Evolutionary conservation across 2,113 vertebrate genomes (phyloP).

Genomic region (Pluvianellus socialis): DNA sequence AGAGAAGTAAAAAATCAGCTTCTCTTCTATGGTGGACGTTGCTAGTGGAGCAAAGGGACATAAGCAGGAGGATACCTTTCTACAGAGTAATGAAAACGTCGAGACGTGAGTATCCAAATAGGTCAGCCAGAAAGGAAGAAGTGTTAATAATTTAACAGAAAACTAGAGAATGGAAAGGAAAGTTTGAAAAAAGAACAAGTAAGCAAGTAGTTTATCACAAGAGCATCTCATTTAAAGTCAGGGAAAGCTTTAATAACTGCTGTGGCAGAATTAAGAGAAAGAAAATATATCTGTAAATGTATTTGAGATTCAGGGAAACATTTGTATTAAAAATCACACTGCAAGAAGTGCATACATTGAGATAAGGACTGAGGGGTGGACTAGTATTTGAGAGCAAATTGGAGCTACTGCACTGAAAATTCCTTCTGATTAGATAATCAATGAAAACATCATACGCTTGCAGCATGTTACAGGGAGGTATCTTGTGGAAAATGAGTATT

Average conservation of each 20-base stretch:
- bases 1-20: not conserved
- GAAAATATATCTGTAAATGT: not conserved
- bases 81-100: not conserved
- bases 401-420: not conserved
- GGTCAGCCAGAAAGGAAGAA: constrained; percentile 60
- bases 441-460: fast-evolving
- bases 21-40: not conserved
- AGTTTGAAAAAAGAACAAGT: constrained; percentile 52
- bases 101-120: constrained; percentile 25
- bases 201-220: not conserved
- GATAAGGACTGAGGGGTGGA: not conserved
- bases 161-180: constrained; percentile 52
- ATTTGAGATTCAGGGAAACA: not conserved
- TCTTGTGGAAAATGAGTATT: not conserved
- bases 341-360: not conserved
- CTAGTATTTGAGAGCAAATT: not conserved
- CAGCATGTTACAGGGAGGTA: not conserved
- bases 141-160: constrained; percentile 60
- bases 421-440: not conserved
- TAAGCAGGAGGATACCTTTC: not conserved
- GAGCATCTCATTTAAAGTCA: not conserved
- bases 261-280: not conserved
- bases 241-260: not conserved
- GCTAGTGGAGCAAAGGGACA: not conserved
- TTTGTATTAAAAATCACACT: not conserved